Percentiles rank a stretch among this genome's conserved stretches.
These are phyloP conservation scores for Prietella phreatophila DNA, from an alignment of 2,113 vertebrate species.

Conservation along the genomic window DNA sequence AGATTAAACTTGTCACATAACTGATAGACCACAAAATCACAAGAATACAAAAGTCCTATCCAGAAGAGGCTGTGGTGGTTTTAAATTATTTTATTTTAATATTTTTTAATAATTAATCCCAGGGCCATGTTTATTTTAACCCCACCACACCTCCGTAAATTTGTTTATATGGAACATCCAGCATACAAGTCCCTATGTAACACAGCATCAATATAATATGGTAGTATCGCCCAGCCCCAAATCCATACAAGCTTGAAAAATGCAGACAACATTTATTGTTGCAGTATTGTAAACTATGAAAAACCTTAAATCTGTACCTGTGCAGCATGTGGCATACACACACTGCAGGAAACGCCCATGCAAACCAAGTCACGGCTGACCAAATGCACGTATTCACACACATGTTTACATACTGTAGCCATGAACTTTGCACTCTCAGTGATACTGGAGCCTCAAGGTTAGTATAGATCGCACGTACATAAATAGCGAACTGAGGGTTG, in stretches of 20 bases:
- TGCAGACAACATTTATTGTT: neutral
- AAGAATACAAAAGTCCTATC: neutral
- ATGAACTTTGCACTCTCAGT: slow-evolving; percentile 11
- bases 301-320: neutral
- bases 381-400: slow-evolving; percentile 41
- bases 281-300: neutral
- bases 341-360: slow-evolving; percentile 32
- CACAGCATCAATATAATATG: neutral
- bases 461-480: neutral
- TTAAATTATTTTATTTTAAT: no score
- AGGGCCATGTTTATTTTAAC: neutral
- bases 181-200: neutral
- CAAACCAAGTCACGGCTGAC: slow-evolving; percentile 33
- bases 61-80: no score
- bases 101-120: neutral
- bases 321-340: neutral
- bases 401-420: slow-evolving; percentile 26
- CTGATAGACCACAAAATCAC: neutral
- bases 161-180: neutral
- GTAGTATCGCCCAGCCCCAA: neutral
- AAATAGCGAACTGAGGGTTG: neutral
- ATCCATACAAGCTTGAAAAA: neutral
- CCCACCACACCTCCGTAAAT: no score
- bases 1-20: neutral
- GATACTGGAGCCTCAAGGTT: slow-evolving; percentile 1